Evolutionary conservation across 2,888 invertebrate species (phyloP), one percentile per base, ranked within the genome.

Genomic region (Stenichneumon culpator): DNA sequence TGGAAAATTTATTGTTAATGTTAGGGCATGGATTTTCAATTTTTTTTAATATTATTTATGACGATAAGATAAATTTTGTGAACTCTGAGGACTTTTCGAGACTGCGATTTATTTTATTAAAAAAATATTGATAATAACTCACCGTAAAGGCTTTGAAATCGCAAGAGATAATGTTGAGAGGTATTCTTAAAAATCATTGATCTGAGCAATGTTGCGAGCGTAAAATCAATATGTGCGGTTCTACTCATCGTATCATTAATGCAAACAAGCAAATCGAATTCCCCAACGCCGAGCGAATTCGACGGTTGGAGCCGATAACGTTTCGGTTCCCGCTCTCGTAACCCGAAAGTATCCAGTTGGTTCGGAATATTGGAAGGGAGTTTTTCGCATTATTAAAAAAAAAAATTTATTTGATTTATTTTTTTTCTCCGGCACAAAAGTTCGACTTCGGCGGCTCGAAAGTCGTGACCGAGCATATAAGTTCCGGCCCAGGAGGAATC

Each of bases 201-300:
- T 39, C 9, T 39, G 32, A 32, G 47, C 50, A n/a, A 79, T 65
- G 82, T 82, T 77, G 79, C 72, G 79, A 79, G 79, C 70, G 82
- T 82, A 79, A 77, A 85, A 85, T 85, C 85, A 85, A 85, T 85
- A 85, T 85, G 85, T 85, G 85, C 79, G 82, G 79, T 85, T 79
- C 82, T 82, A 72, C 79, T 85, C 85, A 79, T 77, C 85, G 82
- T 85, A 79, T 85, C 79, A 82, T 85, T 85, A 82, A 85, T 82
- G 79, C 85, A 85, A 82, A 85, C 82, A 85, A 85, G 85, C 79
- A 85, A 85, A 85, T 85, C 85, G 85, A 85, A 85, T 85, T 85
- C 82, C 79, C 85, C 79, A 52, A 79, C 82, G 79, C 67, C 72
- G 82, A 77, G 82, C 75, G 82, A 82, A 75, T 54, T 72, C 70